These are phyloP conservation scores for Fistularia tabacaria DNA, from an alignment of 2,797 vertebrate genomes.

Conservation along the genomic window DNA sequence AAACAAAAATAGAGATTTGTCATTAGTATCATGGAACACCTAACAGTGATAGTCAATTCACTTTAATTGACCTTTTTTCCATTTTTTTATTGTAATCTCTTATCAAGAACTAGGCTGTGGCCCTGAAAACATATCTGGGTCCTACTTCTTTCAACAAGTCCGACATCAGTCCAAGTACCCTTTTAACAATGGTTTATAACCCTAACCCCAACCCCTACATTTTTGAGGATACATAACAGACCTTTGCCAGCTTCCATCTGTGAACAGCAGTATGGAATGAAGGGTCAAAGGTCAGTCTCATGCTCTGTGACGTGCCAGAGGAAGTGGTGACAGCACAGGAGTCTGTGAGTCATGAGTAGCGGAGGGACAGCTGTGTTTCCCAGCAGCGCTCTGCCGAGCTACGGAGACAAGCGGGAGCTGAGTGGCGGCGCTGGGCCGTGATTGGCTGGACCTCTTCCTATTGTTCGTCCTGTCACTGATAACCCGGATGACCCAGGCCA, in stretches of 20 bases:
- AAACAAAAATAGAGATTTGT: too few relatives aligned
- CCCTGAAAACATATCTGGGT: constrained; percentile 1
- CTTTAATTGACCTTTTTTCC: too few relatives aligned
- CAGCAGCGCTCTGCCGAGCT: constrained; percentile 33
- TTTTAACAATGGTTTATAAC: background rate
- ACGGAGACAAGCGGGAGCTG: constrained; percentile 56
- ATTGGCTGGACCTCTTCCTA: constrained; percentile 69
- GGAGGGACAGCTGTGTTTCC: constrained; percentile 33
- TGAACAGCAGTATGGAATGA: constrained; percentile 19
- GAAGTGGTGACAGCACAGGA: constrained; percentile 57
- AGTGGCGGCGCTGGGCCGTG: constrained; percentile 49
- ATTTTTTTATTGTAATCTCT: background rate
- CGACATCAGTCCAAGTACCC: background rate
- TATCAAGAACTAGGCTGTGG: background rate
- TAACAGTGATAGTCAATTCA: too few relatives aligned
- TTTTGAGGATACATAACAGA: background rate
- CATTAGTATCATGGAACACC: too few relatives aligned
- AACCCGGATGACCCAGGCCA: constrained; percentile 64
- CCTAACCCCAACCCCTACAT: too few relatives aligned
- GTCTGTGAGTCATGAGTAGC: constrained; percentile 35
- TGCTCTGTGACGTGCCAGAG: constrained; percentile 37
- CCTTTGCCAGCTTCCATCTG: constrained; percentile 17
- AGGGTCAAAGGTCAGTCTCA: constrained; percentile 33
- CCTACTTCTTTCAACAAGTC: background rate
- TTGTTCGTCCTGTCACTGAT: constrained; percentile 74